These are phyloP conservation scores for Lycodopsis pacificus DNA, from an alignment of 2,797 vertebrate species.

Conservation along the genomic window DNA sequence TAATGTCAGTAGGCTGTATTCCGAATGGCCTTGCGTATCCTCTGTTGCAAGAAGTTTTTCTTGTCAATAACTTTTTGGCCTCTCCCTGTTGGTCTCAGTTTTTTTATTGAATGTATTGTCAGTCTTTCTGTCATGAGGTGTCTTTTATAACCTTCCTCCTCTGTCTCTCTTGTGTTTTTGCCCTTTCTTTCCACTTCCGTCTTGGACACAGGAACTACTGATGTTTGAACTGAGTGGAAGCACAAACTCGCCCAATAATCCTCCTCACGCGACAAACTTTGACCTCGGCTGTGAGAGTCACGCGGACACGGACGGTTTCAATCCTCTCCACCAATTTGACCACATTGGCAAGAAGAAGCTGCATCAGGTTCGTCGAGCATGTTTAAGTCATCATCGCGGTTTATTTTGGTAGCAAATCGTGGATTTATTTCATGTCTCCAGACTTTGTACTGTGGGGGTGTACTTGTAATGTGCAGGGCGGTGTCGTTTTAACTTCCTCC, in stretches of 20 bases:
- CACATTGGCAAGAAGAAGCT: slow-evolving; percentile 85
- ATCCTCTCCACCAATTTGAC: slow-evolving; percentile 88
- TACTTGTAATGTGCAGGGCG: slow-evolving; percentile 23
- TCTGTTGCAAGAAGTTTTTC: slow-evolving; percentile 47
- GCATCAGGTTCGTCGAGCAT: slow-evolving; percentile 88
- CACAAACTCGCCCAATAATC: slow-evolving; percentile 54
- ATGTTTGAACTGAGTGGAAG: slow-evolving; percentile 82
- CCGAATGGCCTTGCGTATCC: slow-evolving; percentile 33
- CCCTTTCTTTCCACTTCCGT: slow-evolving; percentile 2
- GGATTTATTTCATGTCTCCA: slow-evolving; percentile 10
- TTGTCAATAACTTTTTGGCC: slow-evolving; percentile 42
- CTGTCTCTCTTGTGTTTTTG: slow-evolving; percentile 19
- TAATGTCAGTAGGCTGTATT: slow-evolving; percentile 36
- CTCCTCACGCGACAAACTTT: slow-evolving; percentile 73
- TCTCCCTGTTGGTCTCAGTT: slow-evolving; percentile 22
- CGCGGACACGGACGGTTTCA: slow-evolving; percentile 77
- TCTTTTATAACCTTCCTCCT: neutral
- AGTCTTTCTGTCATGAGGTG: slow-evolving; percentile 25
- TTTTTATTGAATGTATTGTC: slow-evolving; percentile 14
- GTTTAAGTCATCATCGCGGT: neutral
- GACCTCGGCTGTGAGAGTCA: slow-evolving; percentile 61
- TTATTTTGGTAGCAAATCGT: neutral
- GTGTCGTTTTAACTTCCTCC: slow-evolving; percentile 64
- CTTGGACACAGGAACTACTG: slow-evolving; percentile 86
- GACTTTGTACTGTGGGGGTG: slow-evolving; percentile 29